phyloP scores from a whole-genome alignment of 2,888 invertebrate genomes.

The Eremobia ochroleuca region DNA sequence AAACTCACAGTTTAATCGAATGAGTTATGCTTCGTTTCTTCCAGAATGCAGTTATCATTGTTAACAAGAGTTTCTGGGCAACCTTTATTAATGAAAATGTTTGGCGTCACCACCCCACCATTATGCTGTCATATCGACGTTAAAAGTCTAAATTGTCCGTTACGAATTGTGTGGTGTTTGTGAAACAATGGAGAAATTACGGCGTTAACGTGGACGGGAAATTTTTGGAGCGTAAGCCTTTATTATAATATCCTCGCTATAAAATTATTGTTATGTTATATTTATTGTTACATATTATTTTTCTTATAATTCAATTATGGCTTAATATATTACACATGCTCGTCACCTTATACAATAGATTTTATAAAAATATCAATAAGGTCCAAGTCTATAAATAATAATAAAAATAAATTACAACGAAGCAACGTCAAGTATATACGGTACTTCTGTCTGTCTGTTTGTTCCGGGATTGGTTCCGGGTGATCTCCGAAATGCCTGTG shows the following conservation, averaged over 20 bases:
- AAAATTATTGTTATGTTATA: slow-evolving; percentile 40
- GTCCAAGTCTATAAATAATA: neutral
- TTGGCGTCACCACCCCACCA: slow-evolving; percentile 75
- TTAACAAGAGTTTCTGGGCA: slow-evolving; percentile 79
- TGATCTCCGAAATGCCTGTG: too few relatives aligned
- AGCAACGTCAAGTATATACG: too few relatives aligned
- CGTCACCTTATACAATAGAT: too few relatives aligned
- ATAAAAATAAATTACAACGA: too few relatives aligned
- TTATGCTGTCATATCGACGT: slow-evolving; percentile 66
- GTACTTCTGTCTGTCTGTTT: too few relatives aligned
- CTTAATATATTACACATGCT: too few relatives aligned
- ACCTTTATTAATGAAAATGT: slow-evolving; percentile 82
- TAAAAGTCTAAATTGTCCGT: slow-evolving; percentile 75
- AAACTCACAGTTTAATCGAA: slow-evolving; percentile 84
- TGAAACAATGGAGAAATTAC: slow-evolving; percentile 62
- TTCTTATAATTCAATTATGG: too few relatives aligned
- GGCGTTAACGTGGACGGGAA: slow-evolving; percentile 43
- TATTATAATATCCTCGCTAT: slow-evolving; percentile 33
- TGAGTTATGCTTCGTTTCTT: slow-evolving; percentile 89
- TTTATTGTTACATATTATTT: too few relatives aligned
- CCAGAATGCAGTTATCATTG: slow-evolving; percentile 83
- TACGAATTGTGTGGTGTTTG: slow-evolving; percentile 72
- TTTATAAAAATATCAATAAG: too few relatives aligned
- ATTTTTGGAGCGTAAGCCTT: slow-evolving; percentile 61
- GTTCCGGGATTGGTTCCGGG: too few relatives aligned